Evolutionary conservation across 2,113 vertebrate genomes (phyloP), one percentile per base, ranked within the genome.

Genomic region (Ptilonorhynchus violaceus): DNA sequence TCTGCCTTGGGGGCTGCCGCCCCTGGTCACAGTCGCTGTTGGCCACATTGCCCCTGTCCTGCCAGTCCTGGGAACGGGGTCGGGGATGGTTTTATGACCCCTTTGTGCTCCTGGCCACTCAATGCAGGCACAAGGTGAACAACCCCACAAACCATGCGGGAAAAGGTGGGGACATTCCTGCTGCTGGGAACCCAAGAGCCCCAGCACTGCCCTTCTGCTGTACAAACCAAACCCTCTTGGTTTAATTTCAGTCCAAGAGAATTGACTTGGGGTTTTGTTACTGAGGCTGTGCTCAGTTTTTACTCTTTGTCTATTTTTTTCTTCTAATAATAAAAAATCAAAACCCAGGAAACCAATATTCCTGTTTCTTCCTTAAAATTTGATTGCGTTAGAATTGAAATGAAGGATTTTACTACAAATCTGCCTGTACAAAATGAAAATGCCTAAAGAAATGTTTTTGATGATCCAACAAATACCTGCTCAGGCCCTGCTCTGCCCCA

Each of bases 61-160:
- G 60, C 60, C 31, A 22, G 78, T 35, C 50, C 13, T 3, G 0
- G 0, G 73, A 41, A 33, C 0, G 5, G 7, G 2, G 68, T 11
- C 4, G 0, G n/a, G 66, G 28, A 13, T 8, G 9, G 23, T 62
- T 49, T 33, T 28, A 0, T 5, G 25, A 5, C 27, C 41, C 14
- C 46, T 50, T 21, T 15, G 25, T 7, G 11, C 49, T 69, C 41
- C 21, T 12, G 37, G 49, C 46, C 46, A 10, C 59, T 15, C 15
- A 5, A 0, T 6, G 18, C 3, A 5, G 60, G 31, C 23, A 11
- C 4, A 2, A 53, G 31, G 58, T 35, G 85, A 69, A 13, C 11
- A 31, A 28, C 28, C 39, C 22, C 5, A 12, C 30, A 7, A 31
- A 18, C 16, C 9, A 8, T 0, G 1, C 72, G 17, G 25, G 0